phyloP scores from a whole-genome alignment of 2,888 invertebrate species.

The Hydropsyche betteni region DNA sequence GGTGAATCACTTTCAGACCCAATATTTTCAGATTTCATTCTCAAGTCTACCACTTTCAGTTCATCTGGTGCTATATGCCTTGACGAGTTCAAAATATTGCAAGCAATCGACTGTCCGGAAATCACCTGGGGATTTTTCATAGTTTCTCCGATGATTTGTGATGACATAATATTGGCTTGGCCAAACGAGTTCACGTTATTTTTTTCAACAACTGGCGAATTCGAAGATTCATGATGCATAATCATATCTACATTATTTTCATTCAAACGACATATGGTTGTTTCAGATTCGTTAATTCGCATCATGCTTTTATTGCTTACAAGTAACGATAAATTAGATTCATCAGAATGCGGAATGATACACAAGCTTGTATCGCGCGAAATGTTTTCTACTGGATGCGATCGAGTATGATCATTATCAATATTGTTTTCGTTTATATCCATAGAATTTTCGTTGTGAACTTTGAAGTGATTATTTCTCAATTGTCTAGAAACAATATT shows the following conservation, averaged over 20 bases:
- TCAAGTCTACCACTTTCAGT: constrained; percentile 71
- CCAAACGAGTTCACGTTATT: constrained; percentile 21
- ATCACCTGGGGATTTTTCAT: constrained; percentile 54
- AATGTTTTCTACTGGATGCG: constrained; percentile 37
- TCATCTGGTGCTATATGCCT: constrained; percentile 58
- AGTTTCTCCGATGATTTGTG: constrained; percentile 52
- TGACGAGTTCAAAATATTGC: constrained; percentile 35
- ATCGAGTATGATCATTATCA: constrained; percentile 55
- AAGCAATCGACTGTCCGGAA: constrained; percentile 55
- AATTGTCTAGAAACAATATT: constrained; percentile 54
- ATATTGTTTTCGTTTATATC: constrained; percentile 60
- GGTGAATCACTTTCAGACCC: constrained; percentile 56
- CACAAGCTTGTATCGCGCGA: constrained; percentile 51
- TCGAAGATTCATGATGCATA: constrained; percentile 39
- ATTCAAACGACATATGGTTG: constrained; percentile 38
- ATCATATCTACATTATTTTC: constrained; percentile 46
- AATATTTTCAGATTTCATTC: constrained; percentile 72
- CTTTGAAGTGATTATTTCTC: constrained; percentile 39
- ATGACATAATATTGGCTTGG: constrained; percentile 38
- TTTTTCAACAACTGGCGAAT: constrained; percentile 10
- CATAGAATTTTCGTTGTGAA: constrained; percentile 59
- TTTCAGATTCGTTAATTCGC: constrained; percentile 40
- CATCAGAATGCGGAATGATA: constrained; percentile 55
- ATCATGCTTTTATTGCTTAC: constrained; percentile 53
- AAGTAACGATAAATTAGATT: constrained; percentile 52